Evolutionary conservation across 2,113 vertebrate genomes (phyloP).

Genomic region (Larimichthys crocea): DNA sequence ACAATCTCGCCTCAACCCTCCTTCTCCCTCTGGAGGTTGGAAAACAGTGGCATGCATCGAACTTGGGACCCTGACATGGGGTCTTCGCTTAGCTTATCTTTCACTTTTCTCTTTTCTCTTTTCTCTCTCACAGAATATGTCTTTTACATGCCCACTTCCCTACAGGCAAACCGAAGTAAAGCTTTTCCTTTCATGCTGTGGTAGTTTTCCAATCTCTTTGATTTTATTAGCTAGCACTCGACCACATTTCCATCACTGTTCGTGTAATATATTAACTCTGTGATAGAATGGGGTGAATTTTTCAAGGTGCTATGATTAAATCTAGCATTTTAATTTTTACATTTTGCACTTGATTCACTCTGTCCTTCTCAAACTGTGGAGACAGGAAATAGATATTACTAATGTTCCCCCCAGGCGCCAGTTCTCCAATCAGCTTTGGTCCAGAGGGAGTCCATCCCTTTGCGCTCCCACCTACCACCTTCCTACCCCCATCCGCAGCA

Average conservation of each 20-base stretch:
- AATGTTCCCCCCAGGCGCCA: slow-evolving; percentile 70
- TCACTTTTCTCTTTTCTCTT: slow-evolving; percentile 19
- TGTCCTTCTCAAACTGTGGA: slow-evolving; percentile 68
- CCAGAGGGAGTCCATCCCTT: slow-evolving; percentile 80
- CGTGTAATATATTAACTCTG: slow-evolving; percentile 54
- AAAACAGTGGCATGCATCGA: slow-evolving; percentile 87
- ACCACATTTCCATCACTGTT: slow-evolving; percentile 59
- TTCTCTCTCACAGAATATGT: slow-evolving; percentile 37
- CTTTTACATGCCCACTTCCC: slow-evolving; percentile 39
- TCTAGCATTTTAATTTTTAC: slow-evolving; percentile 72
- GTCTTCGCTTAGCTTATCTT: slow-evolving; percentile 51
- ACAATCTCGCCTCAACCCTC: slow-evolving; percentile 86
- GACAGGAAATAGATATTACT: slow-evolving; percentile 79
- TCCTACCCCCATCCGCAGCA: slow-evolving; percentile 65
- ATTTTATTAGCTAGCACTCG: slow-evolving; percentile 60
- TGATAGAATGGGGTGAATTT: slow-evolving; percentile 64
- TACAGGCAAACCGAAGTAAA: slow-evolving; percentile 32
- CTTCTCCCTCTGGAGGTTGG: slow-evolving; percentile 87
- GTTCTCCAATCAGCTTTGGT: slow-evolving; percentile 82
- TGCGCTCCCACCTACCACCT: slow-evolving; percentile 76
- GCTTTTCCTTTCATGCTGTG: slow-evolving; percentile 47
- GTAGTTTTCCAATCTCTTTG: slow-evolving; percentile 64
- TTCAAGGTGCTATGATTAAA: slow-evolving; percentile 66
- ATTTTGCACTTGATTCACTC: slow-evolving; percentile 73
- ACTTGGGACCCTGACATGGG: slow-evolving; percentile 59